Base-by-base conservation (phyloP, 2,113 vertebrate species). In the Erythrocebus patas region DNA sequence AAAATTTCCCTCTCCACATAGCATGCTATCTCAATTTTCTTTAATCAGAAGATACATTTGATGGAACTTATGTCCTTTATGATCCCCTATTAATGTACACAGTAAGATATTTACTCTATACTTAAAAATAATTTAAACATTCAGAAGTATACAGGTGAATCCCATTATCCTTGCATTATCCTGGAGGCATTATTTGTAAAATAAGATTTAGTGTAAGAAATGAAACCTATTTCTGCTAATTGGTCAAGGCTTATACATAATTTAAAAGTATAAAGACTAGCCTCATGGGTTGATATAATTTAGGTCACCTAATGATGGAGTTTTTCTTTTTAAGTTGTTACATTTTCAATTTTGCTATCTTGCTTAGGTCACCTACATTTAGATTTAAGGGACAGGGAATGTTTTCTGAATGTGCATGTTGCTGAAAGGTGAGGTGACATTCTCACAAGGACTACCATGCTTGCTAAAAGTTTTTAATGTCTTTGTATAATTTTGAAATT, bases 291-390 rank as follows among this genome's bases (percentile, higher is more conserved):
- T 79, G 48, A 38, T 68, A 61, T 61, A 48, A 79, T 89, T 93
- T 80, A 95, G 92, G 30, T 57, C 75, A 61, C 10, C 61, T 35
- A 72, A 91, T 40, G 23, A 86, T 59, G 22, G 38, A 80, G 16
- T 22, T 59, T 55, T 90, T 75, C 3, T 92, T 57, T 89, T 72
- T 79, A 43, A 86, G 50, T 80, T 64, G 66, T 22, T 94, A 0
- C 92, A 48, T 48, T 82, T 93, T 61, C 61, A 95, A 79, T 86
- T 80, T 38, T 68, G 3, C 32, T 76, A 57, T 72, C 32, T 80
- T 86, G 17, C 32, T 86, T 23, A 79, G 35, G 52, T 84, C n/a
- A 82, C 14, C 35, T 59, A 89, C 84, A 97, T 95, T 95, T 90
- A 84, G 23, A 73, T 93, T 73, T 79, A 30, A 35, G 32, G 38